phyloP scores from a whole-genome alignment of 2,797 vertebrate genomes.

The Iguana delicatissima region DNA sequence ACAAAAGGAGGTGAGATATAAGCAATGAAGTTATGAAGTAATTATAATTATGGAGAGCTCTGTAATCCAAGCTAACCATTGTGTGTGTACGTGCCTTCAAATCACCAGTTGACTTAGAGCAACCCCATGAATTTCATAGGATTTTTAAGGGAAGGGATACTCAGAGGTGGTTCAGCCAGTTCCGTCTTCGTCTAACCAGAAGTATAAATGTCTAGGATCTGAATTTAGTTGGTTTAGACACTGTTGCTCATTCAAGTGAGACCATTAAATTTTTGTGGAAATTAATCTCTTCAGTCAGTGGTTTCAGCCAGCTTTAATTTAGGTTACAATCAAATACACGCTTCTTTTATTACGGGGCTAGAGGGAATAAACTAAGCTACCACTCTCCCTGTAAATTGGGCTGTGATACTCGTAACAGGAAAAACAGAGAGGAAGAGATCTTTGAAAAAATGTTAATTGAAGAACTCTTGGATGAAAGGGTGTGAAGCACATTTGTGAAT shows the following conservation, averaged over 20 bases:
- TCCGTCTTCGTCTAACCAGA: too few relatives aligned
- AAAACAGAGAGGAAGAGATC: too few relatives aligned
- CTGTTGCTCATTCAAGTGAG: not conserved
- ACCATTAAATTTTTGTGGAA: not conserved
- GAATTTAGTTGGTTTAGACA: not conserved
- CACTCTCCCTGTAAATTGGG: not conserved
- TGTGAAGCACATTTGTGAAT: too few relatives aligned
- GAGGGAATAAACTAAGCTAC: not conserved
- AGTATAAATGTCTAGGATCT: not conserved
- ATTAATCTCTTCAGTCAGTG: not conserved
- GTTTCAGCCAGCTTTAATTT: not conserved
- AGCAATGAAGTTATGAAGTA: too few relatives aligned
- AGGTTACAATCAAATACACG: not conserved
- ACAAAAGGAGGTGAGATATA: not conserved
- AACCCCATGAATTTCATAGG: too few relatives aligned
- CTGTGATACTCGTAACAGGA: not conserved
- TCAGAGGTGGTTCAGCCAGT: too few relatives aligned
- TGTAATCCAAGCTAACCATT: not conserved
- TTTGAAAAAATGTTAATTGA: too few relatives aligned
- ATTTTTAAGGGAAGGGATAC: too few relatives aligned
- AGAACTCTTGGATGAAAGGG: too few relatives aligned
- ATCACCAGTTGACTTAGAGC: too few relatives aligned
- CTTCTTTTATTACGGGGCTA: not conserved
- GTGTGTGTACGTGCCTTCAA: too few relatives aligned
- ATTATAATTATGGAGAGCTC: not conserved